Conservation (phyloP, 1,140 invertebrate species). For the Tenebrio molitor region DNA sequence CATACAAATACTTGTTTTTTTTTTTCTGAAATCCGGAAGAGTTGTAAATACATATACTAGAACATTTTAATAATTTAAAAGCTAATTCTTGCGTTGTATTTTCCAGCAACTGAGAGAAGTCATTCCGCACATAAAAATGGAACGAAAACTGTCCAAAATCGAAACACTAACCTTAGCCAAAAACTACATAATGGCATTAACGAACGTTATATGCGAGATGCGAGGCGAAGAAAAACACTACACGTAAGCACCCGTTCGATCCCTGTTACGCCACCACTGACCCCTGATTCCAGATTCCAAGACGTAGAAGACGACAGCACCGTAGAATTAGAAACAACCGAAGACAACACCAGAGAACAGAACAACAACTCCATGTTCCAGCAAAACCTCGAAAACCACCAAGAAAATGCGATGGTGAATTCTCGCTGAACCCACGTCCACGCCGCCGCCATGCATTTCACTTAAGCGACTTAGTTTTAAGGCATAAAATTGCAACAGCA, state of each 20-base stretch:
- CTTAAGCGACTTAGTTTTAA: constrained; percentile 7
- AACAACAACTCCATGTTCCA: constrained; percentile 65
- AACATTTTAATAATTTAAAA: background rate
- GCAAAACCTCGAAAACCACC: constrained; percentile 62
- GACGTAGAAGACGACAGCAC: constrained; percentile 64
- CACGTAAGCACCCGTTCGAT: constrained; percentile 60
- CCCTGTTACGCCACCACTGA: background rate
- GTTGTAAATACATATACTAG: too few species aligned
- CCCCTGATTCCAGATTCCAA: constrained; percentile 62
- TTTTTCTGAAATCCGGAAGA: too few species aligned
- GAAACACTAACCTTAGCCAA: constrained; percentile 92
- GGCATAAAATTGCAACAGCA: constrained; percentile 7
- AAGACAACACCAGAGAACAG: constrained; percentile 57
- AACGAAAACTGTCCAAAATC: constrained; percentile 89
- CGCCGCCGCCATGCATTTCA: background rate
- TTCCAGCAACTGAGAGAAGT: constrained; percentile 87
- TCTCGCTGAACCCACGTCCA: constrained; percentile 50
- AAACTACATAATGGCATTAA: constrained; percentile 94
- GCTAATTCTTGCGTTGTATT: constrained; percentile 49
- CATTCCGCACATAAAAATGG: constrained; percentile 92
- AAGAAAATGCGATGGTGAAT: constrained; percentile 57
- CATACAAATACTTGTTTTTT: too few species aligned
- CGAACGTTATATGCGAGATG: constrained; percentile 82
- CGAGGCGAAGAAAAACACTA: constrained; percentile 67
- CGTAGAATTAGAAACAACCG: constrained; percentile 59